Percentiles rank a stretch among this genome's conserved stretches.
These are phyloP conservation scores for Morpho achilles DNA, from an alignment of 2,888 invertebrate genomes.

Conservation along the genomic window DNA sequence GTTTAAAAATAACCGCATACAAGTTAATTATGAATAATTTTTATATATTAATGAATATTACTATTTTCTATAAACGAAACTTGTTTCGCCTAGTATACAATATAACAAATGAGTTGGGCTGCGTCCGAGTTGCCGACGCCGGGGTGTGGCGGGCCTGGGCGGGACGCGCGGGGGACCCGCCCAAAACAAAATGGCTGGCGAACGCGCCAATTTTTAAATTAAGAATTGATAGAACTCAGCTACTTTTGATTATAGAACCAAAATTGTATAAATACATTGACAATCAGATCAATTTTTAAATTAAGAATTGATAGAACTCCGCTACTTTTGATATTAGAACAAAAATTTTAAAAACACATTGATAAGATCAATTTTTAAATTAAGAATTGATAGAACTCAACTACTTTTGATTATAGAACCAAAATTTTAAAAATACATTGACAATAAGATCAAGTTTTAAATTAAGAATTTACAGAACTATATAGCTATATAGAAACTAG, in stretches of 20 bases:
- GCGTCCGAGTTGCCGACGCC: conserved; percentile 69
- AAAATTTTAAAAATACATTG: background rate
- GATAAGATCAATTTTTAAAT: conserved; percentile 65
- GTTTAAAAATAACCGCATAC: too few relatives aligned
- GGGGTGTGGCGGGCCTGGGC: conserved; percentile 73
- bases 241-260: conserved; percentile 3
- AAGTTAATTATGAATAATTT: background rate
- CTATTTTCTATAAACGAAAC: conserved; percentile 34
- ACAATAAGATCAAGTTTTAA: conserved; percentile 76
- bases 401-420: conserved; percentile 3
- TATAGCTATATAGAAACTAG: too few relatives aligned
- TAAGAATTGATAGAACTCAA: conserved; percentile 29
- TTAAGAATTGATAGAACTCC: conserved; percentile 33
- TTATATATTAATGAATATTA: conserved; percentile 4
- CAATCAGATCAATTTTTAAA: conserved; percentile 77
- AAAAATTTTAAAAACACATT: background rate
- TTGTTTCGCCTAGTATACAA: conserved; percentile 60
- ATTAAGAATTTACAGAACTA: conserved; percentile 38
- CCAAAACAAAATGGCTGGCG: conserved; percentile 80
- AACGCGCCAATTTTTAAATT: conserved; percentile 80
- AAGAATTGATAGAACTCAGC: conserved; percentile 24
- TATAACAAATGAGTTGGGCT: conserved; percentile 77
- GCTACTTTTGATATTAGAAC: conserved; percentile 3
- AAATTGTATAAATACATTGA: background rate
- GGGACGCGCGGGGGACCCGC: conserved; percentile 74